phyloP scores from a whole-genome alignment of 2,797 vertebrate genomes.

The Neopelma chrysocephalum region DNA sequence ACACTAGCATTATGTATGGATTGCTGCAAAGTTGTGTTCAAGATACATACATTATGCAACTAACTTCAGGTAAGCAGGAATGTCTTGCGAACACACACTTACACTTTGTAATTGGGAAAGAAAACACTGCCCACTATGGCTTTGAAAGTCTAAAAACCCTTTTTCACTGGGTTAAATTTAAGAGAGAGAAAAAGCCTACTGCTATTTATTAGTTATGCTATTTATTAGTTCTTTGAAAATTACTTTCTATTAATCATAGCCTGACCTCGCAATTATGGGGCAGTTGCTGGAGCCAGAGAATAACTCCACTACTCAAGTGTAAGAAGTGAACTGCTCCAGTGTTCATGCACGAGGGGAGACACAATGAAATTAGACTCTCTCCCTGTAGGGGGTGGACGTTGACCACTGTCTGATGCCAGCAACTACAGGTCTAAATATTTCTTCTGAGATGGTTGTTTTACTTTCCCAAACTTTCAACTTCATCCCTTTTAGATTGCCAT shows the following conservation, averaged over 20 bases:
- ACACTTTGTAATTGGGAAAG: not conserved
- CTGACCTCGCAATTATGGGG: slow-evolving; percentile 56
- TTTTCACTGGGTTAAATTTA: slow-evolving; percentile 29
- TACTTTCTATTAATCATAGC: slow-evolving; percentile 65
- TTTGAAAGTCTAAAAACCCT: slow-evolving; percentile 45
- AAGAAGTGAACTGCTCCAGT: slow-evolving; percentile 24
- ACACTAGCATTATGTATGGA: not conserved
- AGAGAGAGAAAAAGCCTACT: not conserved
- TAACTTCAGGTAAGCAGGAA: not conserved
- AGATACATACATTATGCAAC: not conserved
- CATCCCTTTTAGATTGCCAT: slow-evolving; percentile 22
- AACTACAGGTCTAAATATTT: slow-evolving; percentile 49
- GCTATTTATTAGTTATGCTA: slow-evolving; percentile 20
- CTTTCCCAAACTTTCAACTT: slow-evolving; percentile 1
- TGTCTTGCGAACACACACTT: not conserved
- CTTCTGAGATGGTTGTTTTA: slow-evolving; percentile 45
- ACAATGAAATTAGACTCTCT: slow-evolving; percentile 76
- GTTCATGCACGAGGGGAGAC: slow-evolving; percentile 11
- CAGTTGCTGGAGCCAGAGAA: slow-evolving; percentile 52
- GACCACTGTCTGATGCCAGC: slow-evolving; percentile 68
- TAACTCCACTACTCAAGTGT: not conserved
- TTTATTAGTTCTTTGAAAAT: slow-evolving; percentile 59
- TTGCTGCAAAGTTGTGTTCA: not conserved
- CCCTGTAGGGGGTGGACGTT: slow-evolving; percentile 78
- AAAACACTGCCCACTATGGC: not conserved